Base-by-base conservation (phyloP, 2,888 invertebrate species). In the Xylota sylvarum region DNA sequence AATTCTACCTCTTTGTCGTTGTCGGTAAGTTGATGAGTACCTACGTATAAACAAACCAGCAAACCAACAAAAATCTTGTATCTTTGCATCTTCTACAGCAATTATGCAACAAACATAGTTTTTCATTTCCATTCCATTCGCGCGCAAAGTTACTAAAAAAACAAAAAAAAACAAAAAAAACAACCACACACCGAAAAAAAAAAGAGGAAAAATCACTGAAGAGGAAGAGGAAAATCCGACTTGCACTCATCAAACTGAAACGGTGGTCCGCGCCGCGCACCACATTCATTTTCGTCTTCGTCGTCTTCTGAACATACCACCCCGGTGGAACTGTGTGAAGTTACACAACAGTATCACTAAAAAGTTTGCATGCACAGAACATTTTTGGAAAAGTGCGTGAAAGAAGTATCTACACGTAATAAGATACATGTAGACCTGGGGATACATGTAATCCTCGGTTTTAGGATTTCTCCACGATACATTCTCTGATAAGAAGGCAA, bases 181-280 rank as follows among this genome's bases (percentile, higher is more conserved):
- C n/a, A n/a, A 10, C 5, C 52, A 30, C 40, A 55, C 30, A 30
- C n/a, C 12, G 17, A 52, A n/a, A n/a, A n/a, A n/a, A 23, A 23
- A 23, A 23, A 23, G 23, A 23, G 23, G 23, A 23, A 60, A 12
- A 60, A 60, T 12, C 46, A 27, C 5, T 4, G 52, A 37, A 30
- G 27, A 79, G 37, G 79, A 79, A 72, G 70, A 72, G 79, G 79
- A 48, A 72, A 72, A 79, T 72, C 70, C 70, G 79, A 72, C 79
- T 70, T 55, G 70, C 55, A 70, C 79, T 79, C 79, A 64, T 79
- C 79, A 79, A 79, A 70, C 40, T 52, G 60, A 77, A 62, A 70
- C 69, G 67, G 56, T 50, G 52, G 62, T 32, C 37, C 17, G 55
- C n/a, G 17, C 23, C 23, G 23, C 40, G 77, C 46, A 55, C 27